Evolutionary conservation across 2,113 vertebrate species (phyloP), one percentile per base, ranked within the genome.

Genomic region (Myxocyprinus asiaticus): DNA sequence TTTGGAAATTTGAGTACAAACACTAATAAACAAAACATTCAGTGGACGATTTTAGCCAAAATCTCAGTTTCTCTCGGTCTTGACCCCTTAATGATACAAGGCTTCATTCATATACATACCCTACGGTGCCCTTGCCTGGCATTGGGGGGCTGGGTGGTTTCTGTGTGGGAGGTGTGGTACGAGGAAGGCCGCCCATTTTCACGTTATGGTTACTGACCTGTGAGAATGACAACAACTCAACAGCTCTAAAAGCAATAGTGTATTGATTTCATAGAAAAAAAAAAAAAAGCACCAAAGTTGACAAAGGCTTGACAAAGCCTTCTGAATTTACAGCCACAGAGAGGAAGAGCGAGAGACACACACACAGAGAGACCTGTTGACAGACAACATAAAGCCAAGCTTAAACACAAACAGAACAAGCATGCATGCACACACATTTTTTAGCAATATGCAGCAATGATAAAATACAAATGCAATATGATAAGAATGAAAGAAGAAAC

Each of bases 111-210:
- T 48, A 43, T 85, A 92, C 94, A 87, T 88, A 99, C 97, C 96
- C 97, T 83, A 98, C 91, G 55, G 95, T 98, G 87, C 95, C 95
- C 87, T 95, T 96, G 77, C 95, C 96, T 6, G 95, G 91, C 90
- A 95, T 89, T 0, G 97, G 96, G 17, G 97, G 97, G 59, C 97
- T 98, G 42, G 97, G 96, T 0, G 97, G 97, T 80, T 98, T 99
- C 92, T 98, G 97, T 45, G 95, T 96, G 50, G 96, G 96, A 33
- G 96, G 95, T 59, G 94, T 96, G 58, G 96, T 95, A 70, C 96
- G 94, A 61, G 95, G 93, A 84, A 97, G 91, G 76, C 94, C 92
- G 85, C 95, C 95, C 89, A 96, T 94, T 90, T 97, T 98, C 93
- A 95, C 93, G 67, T 94, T 97, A 89, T 96, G 96, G 71, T 94